A percentile compares a stretch with the other conserved stretches of the same genome.
These are phyloP conservation scores for Orchesella flavescens DNA, from an alignment of 2,888 invertebrate species.

Conservation along the genomic window DNA sequence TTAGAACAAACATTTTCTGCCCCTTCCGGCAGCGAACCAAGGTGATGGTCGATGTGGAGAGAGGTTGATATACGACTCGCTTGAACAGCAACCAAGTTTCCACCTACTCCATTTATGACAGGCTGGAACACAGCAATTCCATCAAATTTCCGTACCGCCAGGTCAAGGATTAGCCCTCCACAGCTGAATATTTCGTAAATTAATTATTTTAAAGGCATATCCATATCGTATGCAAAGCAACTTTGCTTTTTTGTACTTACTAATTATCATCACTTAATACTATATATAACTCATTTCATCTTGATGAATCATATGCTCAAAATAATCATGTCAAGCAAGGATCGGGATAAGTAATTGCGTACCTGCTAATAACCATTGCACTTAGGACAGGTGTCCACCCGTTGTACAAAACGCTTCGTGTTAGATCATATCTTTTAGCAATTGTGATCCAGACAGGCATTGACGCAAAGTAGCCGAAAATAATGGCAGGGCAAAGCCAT, in stretches of 20 bases:
- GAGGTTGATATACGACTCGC: slow-evolving; percentile 85
- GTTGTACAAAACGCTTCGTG: slow-evolving; percentile 81
- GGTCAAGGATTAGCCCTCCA: slow-evolving; percentile 84
- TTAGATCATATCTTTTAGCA: slow-evolving; percentile 82
- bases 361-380: slow-evolving; percentile 88
- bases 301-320: too few relatives aligned
- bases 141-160: slow-evolving; percentile 80
- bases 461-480: slow-evolving; percentile 79
- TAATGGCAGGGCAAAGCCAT: slow-evolving; percentile 81
- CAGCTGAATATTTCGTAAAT: slow-evolving; percentile 76
- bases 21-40: slow-evolving; percentile 72
- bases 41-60: slow-evolving; percentile 80
- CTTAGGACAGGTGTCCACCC: slow-evolving; percentile 87
- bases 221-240: too few relatives aligned
- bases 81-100: slow-evolving; percentile 86
- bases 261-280: too few relatives aligned
- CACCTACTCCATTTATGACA: slow-evolving; percentile 88
- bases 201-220: too few relatives aligned
- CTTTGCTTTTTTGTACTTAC: too few relatives aligned
- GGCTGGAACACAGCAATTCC: slow-evolving; percentile 87
- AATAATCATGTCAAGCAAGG: too few relatives aligned
- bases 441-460: slow-evolving; percentile 85
- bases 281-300: too few relatives aligned
- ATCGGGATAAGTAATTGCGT: background rate
- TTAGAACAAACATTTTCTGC: slow-evolving; percentile 75